phyloP scores from a whole-genome alignment of 2,113 vertebrate species.

The Camelus dromedarius region DNA sequence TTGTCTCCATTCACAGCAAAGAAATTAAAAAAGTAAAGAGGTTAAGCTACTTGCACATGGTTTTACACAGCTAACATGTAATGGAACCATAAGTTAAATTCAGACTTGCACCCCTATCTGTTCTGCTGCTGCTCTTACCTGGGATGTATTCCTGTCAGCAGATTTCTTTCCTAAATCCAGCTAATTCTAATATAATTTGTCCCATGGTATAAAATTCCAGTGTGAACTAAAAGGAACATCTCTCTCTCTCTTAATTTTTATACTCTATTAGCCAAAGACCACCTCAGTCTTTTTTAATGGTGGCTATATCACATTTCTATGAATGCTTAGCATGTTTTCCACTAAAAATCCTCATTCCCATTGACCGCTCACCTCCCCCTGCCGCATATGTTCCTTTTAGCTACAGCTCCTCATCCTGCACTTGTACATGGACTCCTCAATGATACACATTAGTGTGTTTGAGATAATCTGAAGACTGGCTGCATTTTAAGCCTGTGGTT shows the following conservation, averaged over 20 bases:
- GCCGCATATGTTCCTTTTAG: neutral
- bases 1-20: neutral
- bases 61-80: neutral
- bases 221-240: neutral
- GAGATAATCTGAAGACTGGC: neutral
- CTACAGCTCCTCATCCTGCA: neutral
- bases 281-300: neutral
- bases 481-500: neutral
- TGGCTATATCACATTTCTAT: neutral
- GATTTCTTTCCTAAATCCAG: neutral
- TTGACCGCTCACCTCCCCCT: accelerated
- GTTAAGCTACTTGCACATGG: neutral
- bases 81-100: neutral
- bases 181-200: neutral
- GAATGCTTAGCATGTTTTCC: neutral
- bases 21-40: neutral
- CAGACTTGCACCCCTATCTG: neutral
- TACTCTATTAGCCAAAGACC: neutral
- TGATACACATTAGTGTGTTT: neutral
- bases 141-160: neutral
- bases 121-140: neutral
- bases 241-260: neutral
- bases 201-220: neutral
- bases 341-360: neutral
- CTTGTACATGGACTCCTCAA: neutral